Base-by-base conservation (phyloP, 2,888 invertebrate species). In the Drosophila mettleri region DNA sequence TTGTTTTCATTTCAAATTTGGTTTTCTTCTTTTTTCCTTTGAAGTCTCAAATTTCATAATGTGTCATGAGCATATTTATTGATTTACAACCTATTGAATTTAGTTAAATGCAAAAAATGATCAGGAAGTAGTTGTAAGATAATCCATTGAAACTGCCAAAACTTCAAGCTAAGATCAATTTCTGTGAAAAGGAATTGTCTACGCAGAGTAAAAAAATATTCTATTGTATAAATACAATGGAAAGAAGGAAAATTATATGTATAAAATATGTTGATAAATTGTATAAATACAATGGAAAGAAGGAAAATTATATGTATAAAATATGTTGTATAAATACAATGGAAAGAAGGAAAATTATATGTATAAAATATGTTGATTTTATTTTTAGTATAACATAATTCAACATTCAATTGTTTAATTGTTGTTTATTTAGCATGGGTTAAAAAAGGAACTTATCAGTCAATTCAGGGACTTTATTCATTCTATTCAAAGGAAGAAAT, bases 1-100 rank as follows among this genome's bases (percentile, higher is more conserved):
- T 43, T 43, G 33, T 43, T 43, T 54, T 43, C 14, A 5, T 27
- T 12, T 52, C 6, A 18, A 33, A 22, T 52, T 39, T n/a, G n/a
- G n/a, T n/a, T 64, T 55, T 43, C 7, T 58, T 9, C 2, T 2
- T 10, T 33, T 6, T 14, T 51, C 24, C 51, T 45, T 45, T 14
- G 27, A 45, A 34, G 49, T 66, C 58, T 68, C 74, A 63, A 78
- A 48, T 78, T 78, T 78, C 74, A 74, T 74, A 74, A 74, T 68
- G 29, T 74, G 79, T 74, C 74, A 74, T 53, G 27, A 59, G 59
- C 72, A 78, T 49, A 45, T 45, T 74, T 78, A 74, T 74, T 74
- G 78, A 78, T 73, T 66, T 66, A 61, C 41, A 60, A 43, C 22
- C 43, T 10, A 39, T 41, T 16, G 22, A 38, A 38, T 34, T 49